Evolutionary conservation across 37 sponge, comb jelly and placozoan genomes (phyloP), one percentile per base, ranked within the genome.

Genomic region (Chondrosia reniformis): DNA sequence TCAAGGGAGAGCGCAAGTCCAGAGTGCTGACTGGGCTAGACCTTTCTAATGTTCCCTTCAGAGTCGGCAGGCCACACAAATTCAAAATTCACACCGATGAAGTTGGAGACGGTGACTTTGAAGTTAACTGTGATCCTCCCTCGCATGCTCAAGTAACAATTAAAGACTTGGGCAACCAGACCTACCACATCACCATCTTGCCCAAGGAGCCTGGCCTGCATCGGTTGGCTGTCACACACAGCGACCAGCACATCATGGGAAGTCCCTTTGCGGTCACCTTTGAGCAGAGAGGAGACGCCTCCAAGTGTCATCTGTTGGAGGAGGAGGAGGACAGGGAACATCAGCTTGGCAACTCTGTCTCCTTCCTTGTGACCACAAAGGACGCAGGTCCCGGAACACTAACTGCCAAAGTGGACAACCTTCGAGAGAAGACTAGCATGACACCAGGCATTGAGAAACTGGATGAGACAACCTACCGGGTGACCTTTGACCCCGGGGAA

Each of bases 251-350:
- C 81, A 89, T 93, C 28, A 57, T 80, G 36, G 94, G 90, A 3
- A 89, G 90, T 80, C 94, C 94, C 2, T 93, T 86, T 69, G 76
- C 89, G 49, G 84, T 83, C n/a, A 38, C 41, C 30, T 86, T 89
- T 54, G 77, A 83, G 40, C 74, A 72, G 37, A 79, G 73, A 10
- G 86, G 87, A 28, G 92, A 86, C 69, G 89, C 90, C 8, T 75
- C 80, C 36, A 88, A 88, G 78, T 85, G 86, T 76, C 80, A 73
- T 19, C 74, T 93, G 87, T 61, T 85, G 7, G 79, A 76, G 37
- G 84, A 81, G 21, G 76, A 63, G 37, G 77, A 79, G 0, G 78
- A 78, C 19, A 57, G 72, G 24, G 64, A 80, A 40, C 57, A 84
- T 1, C 72, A 61, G 9, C 63, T 62, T 6, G 79, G 72, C 0